A percentile compares a stretch with the other conserved stretches of the same genome.
phyloP scores from a whole-genome alignment of 1,140 invertebrate species.

The Euura saliciscinereae region DNA sequence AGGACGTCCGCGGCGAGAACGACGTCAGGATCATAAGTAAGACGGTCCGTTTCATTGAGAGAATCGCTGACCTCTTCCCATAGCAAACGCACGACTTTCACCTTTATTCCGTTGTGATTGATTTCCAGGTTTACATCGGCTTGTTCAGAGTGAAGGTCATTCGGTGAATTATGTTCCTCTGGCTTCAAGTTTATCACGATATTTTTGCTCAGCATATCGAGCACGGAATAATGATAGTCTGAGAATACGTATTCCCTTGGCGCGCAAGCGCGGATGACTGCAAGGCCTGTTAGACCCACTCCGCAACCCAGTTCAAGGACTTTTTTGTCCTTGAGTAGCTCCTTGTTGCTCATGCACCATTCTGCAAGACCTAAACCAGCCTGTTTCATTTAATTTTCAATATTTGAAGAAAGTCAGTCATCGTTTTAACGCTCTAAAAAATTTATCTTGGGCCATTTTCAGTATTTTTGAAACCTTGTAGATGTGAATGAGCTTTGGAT shows the following conservation, averaged over 20 bases:
- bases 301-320: slow-evolving; percentile 67
- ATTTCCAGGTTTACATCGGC: slow-evolving; percentile 26
- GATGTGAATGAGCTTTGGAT: background rate
- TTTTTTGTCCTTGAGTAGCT: slow-evolving; percentile 48
- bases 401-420: slow-evolving; percentile 8
- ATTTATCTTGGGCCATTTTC: background rate
- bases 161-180: slow-evolving; percentile 12
- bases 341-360: slow-evolving; percentile 59
- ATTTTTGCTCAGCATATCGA: slow-evolving; percentile 57
- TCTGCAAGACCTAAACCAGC: slow-evolving; percentile 59
- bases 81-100: slow-evolving; percentile 53
- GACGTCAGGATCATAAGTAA: slow-evolving; percentile 47
- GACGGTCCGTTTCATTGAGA: slow-evolving; percentile 22
- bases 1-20: slow-evolving; percentile 64
- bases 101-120: slow-evolving; percentile 29
- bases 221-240: slow-evolving; percentile 61
- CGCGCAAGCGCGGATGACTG: slow-evolving; percentile 50
- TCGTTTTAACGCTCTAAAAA: slow-evolving; percentile 2
- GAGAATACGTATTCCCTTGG: slow-evolving; percentile 61
- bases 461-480: background rate
- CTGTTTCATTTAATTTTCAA: slow-evolving; percentile 36
- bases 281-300: slow-evolving; percentile 62
- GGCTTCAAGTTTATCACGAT: slow-evolving; percentile 50
- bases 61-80: slow-evolving; percentile 59
- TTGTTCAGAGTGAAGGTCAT: slow-evolving; percentile 13